phyloP scores from a whole-genome alignment of 1,140 invertebrate species.

The Nasonia vitripennis region DNA sequence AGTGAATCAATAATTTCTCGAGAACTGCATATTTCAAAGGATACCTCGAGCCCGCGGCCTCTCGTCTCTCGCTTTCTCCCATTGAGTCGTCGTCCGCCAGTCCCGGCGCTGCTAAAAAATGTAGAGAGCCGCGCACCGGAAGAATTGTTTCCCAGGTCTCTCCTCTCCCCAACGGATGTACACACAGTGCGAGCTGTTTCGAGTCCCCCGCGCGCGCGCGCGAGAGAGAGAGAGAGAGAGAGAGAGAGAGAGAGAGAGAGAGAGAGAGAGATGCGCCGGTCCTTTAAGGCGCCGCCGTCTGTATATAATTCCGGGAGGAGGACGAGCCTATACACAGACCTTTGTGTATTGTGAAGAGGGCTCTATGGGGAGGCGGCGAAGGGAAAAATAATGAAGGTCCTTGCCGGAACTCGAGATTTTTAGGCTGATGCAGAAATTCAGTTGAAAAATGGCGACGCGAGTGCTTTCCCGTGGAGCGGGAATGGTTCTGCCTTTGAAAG shows the following conservation, averaged over 20 bases:
- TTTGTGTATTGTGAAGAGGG: conserved; percentile 24
- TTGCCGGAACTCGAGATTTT: neutral
- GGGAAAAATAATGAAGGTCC: conserved; percentile 14
- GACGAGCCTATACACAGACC: neutral
- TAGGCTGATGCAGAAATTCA: neutral
- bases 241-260: too few relatives aligned
- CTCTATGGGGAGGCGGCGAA: neutral
- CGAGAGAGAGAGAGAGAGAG: too few relatives aligned
- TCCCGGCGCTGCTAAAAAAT: conserved; percentile 26
- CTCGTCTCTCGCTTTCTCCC: neutral
- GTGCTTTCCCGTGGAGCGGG: too few relatives aligned
- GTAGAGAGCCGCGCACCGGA: conserved; percentile 35
- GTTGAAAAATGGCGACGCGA: too few relatives aligned
- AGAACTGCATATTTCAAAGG: conserved; percentile 42
- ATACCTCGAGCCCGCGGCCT: neutral
- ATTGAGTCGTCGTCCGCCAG: conserved; percentile 9
- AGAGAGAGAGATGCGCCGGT: neutral
- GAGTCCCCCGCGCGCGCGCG: neutral
- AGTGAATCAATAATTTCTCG: conserved; percentile 39
- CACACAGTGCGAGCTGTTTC: neutral
- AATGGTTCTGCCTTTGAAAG: too few relatives aligned
- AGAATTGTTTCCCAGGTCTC: conserved; percentile 30
- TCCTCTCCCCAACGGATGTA: neutral
- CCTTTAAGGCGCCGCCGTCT: neutral
- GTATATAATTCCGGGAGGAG: conserved; percentile 2